A percentile compares a stretch with the other conserved stretches of the same genome.
These are phyloP conservation scores for Aplochiton taeniatus DNA, from an alignment of 2,797 vertebrate species.

Conservation along the genomic window DNA sequence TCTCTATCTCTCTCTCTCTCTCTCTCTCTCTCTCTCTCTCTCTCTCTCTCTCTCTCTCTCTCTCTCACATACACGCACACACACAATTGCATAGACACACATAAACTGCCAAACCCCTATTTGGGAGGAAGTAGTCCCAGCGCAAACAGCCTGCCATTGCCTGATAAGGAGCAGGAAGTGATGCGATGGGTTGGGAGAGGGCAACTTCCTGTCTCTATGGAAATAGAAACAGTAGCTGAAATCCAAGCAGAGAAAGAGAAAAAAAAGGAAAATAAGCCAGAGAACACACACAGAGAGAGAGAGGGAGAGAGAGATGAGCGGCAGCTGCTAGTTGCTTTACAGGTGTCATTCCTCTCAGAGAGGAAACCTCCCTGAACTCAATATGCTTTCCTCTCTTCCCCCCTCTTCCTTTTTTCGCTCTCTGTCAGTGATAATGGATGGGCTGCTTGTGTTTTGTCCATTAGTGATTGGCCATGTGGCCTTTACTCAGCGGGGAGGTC, in stretches of 20 bases:
- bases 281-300: constrained; percentile 7
- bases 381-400: constrained; percentile 20
- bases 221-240: constrained; percentile 61
- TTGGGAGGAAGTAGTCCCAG: constrained; percentile 57
- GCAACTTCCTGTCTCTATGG: constrained; percentile 67
- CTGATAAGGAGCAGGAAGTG: constrained; percentile 74
- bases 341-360: constrained; percentile 1
- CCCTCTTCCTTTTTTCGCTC: constrained; percentile 15
- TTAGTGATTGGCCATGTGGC: constrained; percentile 45
- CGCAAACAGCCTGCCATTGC: constrained; percentile 64
- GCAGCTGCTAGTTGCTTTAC: background rate
- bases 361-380: constrained; percentile 7
- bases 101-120: constrained; percentile 27
- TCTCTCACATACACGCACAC: background rate
- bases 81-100: background rate
- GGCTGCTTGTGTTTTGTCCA: constrained; percentile 41
- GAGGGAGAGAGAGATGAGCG: background rate
- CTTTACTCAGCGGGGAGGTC: constrained; percentile 2
- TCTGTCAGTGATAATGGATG: background rate
- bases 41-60: background rate
- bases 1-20: background rate
- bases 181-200: constrained; percentile 55
- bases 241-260: constrained; percentile 4
- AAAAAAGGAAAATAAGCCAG: constrained; percentile 5
- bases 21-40: background rate